Conservation (phyloP, 2,113 vertebrate genomes). For the Bagarius yarrelli region DNA sequence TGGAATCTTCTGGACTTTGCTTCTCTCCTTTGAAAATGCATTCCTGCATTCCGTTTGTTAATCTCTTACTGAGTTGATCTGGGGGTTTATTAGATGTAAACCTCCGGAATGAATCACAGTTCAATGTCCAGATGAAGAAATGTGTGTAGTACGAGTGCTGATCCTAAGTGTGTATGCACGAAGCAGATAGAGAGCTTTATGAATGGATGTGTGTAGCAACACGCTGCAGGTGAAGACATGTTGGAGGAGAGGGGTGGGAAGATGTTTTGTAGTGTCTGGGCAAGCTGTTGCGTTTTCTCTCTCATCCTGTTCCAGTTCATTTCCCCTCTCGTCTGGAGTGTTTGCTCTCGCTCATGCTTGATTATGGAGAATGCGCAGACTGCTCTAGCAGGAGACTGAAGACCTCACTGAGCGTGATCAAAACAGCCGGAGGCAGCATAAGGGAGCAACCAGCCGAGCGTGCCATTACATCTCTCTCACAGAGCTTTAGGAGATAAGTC, state of each 20-base stretch:
- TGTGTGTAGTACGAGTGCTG: not conserved
- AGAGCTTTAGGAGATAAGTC: slow-evolving; percentile 6
- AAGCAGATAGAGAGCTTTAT: slow-evolving; percentile 53
- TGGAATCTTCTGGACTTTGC: slow-evolving; percentile 18
- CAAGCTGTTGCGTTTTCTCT: slow-evolving; percentile 47
- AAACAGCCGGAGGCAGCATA: slow-evolving; percentile 27
- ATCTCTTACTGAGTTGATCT: slow-evolving; percentile 51
- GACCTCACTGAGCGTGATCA: slow-evolving; percentile 42
- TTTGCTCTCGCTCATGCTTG: slow-evolving; percentile 38
- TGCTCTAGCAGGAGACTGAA: slow-evolving; percentile 29
- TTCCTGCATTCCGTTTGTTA: slow-evolving; percentile 59
- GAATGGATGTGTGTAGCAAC: slow-evolving; percentile 49
- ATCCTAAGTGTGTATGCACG: not conserved
- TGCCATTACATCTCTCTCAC: slow-evolving; percentile 18
- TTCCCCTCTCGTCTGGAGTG: slow-evolving; percentile 52
- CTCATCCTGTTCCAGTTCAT: slow-evolving; percentile 40
- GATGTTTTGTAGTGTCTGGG: slow-evolving; percentile 38
- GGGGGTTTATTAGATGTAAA: slow-evolving; percentile 52
- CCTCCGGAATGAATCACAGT: slow-evolving; percentile 62
- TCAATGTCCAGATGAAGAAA: slow-evolving; percentile 42
- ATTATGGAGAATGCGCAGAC: slow-evolving; percentile 59
- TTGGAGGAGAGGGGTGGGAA: slow-evolving; percentile 3
- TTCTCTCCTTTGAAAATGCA: slow-evolving; percentile 31
- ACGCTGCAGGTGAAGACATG: slow-evolving; percentile 62
- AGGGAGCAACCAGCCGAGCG: slow-evolving; percentile 19